phyloP scores from a whole-genome alignment of 1,140 invertebrate genomes.

The Cherax destructor region DNA sequence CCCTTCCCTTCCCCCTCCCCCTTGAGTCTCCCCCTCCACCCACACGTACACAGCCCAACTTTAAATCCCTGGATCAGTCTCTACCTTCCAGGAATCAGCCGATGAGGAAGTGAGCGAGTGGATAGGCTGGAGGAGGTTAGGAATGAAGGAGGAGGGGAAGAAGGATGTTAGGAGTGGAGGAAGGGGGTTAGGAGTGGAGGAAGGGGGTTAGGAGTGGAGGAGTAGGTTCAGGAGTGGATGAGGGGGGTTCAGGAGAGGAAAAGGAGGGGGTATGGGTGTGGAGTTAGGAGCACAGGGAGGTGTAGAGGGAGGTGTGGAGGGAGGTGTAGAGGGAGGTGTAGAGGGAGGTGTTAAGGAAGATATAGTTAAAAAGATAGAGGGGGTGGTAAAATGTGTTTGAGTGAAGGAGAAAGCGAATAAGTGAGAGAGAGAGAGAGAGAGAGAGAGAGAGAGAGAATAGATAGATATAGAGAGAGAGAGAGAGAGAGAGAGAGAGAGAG shows the following conservation, averaged over 20 bases:
- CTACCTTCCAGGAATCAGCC: background rate
- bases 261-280: no score
- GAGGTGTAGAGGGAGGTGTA: background rate
- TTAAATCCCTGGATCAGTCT: constrained; percentile 2
- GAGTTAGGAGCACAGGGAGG: no score
- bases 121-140: background rate
- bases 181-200: background rate
- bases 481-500: background rate
- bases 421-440: no score
- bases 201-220: background rate
- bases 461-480: no score
- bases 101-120: background rate
- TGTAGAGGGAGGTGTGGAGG: no score
- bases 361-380: background rate
- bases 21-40: background rate
- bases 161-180: background rate
- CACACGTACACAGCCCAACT: background rate
- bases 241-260: background rate
- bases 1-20: background rate
- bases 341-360: background rate
- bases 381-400: no score
- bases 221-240: background rate
- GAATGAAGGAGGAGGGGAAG: background rate
- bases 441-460: no score
- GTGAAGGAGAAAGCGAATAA: no score